Conservation (phyloP, 2,888 invertebrate genomes). For the Tubiluchus corallicola region DNA sequence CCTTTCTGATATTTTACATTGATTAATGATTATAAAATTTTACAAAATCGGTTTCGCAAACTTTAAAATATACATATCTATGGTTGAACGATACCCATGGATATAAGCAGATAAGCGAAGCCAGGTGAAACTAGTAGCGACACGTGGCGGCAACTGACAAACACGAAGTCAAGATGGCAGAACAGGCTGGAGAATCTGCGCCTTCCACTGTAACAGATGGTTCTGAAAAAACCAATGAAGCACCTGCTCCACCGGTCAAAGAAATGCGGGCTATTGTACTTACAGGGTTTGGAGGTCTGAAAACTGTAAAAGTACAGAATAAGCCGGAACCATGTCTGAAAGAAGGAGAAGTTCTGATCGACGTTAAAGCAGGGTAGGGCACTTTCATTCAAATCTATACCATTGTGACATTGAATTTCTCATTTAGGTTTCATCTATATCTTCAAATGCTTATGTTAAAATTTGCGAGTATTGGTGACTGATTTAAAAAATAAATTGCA, state of each 20-base stretch:
- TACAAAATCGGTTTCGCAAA: no score
- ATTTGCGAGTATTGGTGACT: no score
- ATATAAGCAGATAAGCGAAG: conserved; percentile 2
- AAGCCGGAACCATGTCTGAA: conserved; percentile 48
- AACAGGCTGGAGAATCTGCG: conserved; percentile 9
- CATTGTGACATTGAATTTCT: no score
- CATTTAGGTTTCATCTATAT: no score
- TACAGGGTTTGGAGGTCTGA: conserved; percentile 65
- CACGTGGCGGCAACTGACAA: neutral
- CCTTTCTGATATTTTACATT: no score
- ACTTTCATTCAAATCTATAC: neutral
- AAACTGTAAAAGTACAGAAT: conserved; percentile 60
- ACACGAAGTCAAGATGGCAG: conserved; percentile 8
- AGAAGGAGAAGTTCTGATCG: conserved; percentile 46
- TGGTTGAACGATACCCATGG: no score
- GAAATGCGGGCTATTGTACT: conserved; percentile 69
- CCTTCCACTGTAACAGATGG: conserved; percentile 20
- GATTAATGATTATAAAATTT: no score
- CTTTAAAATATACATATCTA: no score
- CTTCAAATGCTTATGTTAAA: no score
- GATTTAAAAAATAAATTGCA: no score
- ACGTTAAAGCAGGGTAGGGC: conserved; percentile 66
- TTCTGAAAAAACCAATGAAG: conserved; percentile 27
- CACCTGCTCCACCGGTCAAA: conserved; percentile 36
- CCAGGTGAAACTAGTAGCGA: conserved; percentile 6